Evolutionary conservation across 1,140 invertebrate genomes (phyloP).

Genomic region (Nilaparvata lugens): DNA sequence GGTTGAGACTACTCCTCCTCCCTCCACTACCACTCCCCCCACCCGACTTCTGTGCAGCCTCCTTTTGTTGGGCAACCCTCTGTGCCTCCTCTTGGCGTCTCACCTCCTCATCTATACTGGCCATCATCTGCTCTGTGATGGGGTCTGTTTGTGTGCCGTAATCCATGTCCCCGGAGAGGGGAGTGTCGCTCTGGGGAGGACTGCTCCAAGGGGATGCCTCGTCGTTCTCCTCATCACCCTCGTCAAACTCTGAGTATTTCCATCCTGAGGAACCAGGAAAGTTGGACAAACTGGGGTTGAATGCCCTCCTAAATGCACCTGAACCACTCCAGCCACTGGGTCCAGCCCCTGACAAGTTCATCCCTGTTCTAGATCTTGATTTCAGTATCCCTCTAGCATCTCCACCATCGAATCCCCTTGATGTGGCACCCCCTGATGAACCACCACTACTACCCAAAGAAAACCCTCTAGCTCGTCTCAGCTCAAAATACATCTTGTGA

Average conservation of each 20-base stretch:
- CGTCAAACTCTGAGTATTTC: conserved; percentile 16
- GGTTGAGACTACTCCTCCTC: conserved; percentile 62
- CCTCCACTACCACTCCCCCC: conserved; percentile 32
- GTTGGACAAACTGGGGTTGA: too few species aligned
- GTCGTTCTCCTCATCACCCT: conserved; percentile 33
- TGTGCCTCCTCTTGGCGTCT: conserved; percentile 28
- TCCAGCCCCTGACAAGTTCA: not conserved
- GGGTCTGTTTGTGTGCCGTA: conserved; percentile 50
- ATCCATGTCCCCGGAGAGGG: conserved; percentile 56
- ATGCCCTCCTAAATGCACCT: too few species aligned
- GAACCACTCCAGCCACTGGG: not conserved
- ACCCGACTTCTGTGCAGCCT: conserved; percentile 34
- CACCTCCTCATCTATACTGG: conserved; percentile 40
- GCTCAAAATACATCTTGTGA: conserved; percentile 60
- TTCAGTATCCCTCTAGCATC: not conserved
- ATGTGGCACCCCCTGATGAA: conserved; percentile 24
- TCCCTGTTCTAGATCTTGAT: not conserved
- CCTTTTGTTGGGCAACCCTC: conserved; percentile 31
- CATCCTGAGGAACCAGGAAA: not conserved
- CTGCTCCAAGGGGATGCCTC: conserved; percentile 32
- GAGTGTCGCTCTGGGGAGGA: conserved; percentile 39
- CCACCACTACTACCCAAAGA: conserved; percentile 34
- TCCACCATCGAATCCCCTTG: not conserved
- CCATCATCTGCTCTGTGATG: conserved; percentile 43
- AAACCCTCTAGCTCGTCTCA: conserved; percentile 57